Evolutionary conservation across 2,113 vertebrate genomes (phyloP).

Genomic region (Phycodurus eques): DNA sequence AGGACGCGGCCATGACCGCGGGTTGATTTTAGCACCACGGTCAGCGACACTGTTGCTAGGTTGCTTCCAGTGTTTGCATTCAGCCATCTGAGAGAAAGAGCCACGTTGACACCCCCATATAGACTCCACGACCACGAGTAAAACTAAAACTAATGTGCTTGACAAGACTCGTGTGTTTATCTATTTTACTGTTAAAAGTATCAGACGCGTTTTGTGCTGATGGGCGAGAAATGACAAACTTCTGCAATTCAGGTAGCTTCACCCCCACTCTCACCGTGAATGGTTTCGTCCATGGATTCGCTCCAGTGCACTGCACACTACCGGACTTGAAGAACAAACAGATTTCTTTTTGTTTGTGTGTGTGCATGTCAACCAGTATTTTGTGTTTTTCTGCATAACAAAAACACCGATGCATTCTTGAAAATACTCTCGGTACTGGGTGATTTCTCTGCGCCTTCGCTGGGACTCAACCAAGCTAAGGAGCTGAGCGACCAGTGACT

Average conservation of each 20-base stretch:
- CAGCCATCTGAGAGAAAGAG: slow-evolving; percentile 15
- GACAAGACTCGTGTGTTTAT: neutral
- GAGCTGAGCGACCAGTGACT: slow-evolving; percentile 38
- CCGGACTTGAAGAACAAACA: slow-evolving; percentile 36
- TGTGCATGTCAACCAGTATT: slow-evolving; percentile 22
- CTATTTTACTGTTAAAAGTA: neutral
- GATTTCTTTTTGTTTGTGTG: slow-evolving; percentile 18
- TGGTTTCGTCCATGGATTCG: slow-evolving; percentile 68
- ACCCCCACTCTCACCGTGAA: slow-evolving; percentile 36
- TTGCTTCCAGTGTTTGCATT: slow-evolving; percentile 46
- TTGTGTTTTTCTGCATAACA: slow-evolving; percentile 14
- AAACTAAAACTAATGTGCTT: neutral
- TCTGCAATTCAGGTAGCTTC: slow-evolving; percentile 24
- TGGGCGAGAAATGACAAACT: slow-evolving; percentile 33
- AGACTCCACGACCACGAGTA: neutral
- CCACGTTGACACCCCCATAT: neutral
- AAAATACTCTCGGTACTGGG: neutral
- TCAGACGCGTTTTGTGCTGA: neutral
- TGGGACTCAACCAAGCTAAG: slow-evolving; percentile 31
- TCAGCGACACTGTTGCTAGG: slow-evolving; percentile 67
- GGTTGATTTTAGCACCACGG: slow-evolving; percentile 62
- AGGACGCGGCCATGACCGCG: slow-evolving; percentile 22
- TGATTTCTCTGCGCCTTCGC: slow-evolving; percentile 4
- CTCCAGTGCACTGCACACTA: slow-evolving; percentile 47
- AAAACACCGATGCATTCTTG: neutral